Conservation (phyloP, 2,797 vertebrate genomes). For the Helostoma temminkii region DNA sequence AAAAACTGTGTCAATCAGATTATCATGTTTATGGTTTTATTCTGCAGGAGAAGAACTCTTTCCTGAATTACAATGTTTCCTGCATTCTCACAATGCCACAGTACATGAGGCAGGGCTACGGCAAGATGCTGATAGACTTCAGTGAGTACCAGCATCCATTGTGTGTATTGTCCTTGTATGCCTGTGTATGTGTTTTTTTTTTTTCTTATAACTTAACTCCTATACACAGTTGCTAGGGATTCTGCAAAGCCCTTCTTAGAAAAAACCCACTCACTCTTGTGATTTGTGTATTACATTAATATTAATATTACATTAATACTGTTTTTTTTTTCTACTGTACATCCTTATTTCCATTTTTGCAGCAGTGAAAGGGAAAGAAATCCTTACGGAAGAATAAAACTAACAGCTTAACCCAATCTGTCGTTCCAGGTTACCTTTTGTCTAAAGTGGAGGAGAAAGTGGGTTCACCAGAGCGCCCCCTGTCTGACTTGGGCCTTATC, state of each 20-base stretch:
- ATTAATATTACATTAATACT: neutral
- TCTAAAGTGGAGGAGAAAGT: conserved; percentile 97
- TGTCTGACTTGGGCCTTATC: conserved; percentile 94
- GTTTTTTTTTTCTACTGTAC: neutral
- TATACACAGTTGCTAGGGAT: neutral
- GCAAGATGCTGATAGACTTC: conserved; percentile 99
- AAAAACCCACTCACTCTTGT: neutral
- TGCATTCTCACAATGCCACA: conserved; percentile 98
- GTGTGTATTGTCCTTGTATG: neutral
- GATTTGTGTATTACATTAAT: neutral
- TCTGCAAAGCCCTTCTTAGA: conserved; percentile 1
- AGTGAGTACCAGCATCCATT: conserved; percentile 85
- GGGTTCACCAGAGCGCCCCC: conserved; percentile 92
- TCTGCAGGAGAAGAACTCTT: conserved; percentile 95
- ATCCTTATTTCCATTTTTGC: neutral
- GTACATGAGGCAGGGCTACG: conserved; percentile 96
- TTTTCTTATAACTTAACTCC: neutral
- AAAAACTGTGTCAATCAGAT: neutral
- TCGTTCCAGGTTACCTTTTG: conserved; percentile 89
- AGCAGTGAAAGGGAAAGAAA: neutral
- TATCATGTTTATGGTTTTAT: neutral
- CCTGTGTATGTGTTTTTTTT: neutral
- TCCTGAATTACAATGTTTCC: conserved; percentile 97
- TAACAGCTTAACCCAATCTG: neutral
- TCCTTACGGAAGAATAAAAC: neutral